These are phyloP conservation scores for Metopia argyrocephala DNA, from an alignment of 2,888 invertebrate species.

Conservation along the genomic window DNA sequence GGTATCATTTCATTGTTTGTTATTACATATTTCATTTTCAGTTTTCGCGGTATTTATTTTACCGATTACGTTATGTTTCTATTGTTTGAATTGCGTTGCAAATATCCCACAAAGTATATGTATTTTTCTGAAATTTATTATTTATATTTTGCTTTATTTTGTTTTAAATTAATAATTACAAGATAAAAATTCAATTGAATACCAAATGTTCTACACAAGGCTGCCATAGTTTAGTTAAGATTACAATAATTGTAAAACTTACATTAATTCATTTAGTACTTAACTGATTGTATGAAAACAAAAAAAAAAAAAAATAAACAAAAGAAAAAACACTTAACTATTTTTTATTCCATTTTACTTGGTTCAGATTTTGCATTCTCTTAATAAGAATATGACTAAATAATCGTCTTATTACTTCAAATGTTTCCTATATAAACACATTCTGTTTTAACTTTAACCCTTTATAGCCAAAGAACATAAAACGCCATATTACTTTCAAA, in stretches of 20 bases:
- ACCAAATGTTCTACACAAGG: not conserved
- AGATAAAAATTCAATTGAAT: not conserved
- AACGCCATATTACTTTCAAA: too few relatives aligned
- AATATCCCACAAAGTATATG: not conserved
- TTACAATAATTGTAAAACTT: not conserved
- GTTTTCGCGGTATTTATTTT: conserved; percentile 26
- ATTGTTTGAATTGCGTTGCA: conserved; percentile 10
- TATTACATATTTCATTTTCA: conserved; percentile 9
- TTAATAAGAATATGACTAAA: too few relatives aligned
- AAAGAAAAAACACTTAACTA: too few relatives aligned
- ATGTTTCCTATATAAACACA: too few relatives aligned
- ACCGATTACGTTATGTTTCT: not conserved
- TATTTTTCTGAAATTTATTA: not conserved
- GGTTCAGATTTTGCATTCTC: too few relatives aligned
- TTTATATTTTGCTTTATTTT: not conserved
- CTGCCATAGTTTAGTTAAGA: not conserved
- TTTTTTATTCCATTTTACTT: too few relatives aligned
- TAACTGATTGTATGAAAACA: too few relatives aligned
- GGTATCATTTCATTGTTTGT: conserved; percentile 38
- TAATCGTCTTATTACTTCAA: too few relatives aligned
- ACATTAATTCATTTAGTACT: too few relatives aligned
- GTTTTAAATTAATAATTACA: not conserved
- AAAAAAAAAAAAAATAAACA: too few relatives aligned
- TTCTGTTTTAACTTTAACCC: too few relatives aligned
- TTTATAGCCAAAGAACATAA: too few relatives aligned